These are phyloP conservation scores for Cairina moschata DNA, from an alignment of 2,113 vertebrate species.

Conservation along the genomic window DNA sequence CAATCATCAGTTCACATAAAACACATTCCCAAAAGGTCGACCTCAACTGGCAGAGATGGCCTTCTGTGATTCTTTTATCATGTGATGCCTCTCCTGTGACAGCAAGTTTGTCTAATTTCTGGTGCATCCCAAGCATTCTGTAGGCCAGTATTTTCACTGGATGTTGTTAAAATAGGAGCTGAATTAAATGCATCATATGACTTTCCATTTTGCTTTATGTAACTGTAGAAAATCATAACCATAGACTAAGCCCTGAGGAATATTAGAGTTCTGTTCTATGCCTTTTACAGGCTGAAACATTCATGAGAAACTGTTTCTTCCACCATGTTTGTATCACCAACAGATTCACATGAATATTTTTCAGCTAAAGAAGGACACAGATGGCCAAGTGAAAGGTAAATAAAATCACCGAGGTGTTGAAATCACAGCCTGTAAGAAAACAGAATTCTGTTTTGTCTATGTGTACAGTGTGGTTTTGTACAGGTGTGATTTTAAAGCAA, in stretches of 20 bases:
- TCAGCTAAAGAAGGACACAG: not conserved
- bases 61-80: not conserved
- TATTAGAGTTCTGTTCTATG: not conserved
- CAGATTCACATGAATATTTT: not conserved
- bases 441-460: not conserved
- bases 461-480: not conserved
- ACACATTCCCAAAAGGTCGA: not conserved
- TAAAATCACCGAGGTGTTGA: not conserved
- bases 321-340: not conserved
- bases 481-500: conserved; percentile 22
- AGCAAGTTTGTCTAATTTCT: not conserved
- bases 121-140: not conserved
- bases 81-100: not conserved
- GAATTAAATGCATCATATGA: not conserved
- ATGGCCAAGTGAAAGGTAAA: not conserved
- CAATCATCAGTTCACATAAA: not conserved
- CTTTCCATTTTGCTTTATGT: not conserved
- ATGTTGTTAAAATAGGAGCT: not conserved
- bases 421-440: not conserved
- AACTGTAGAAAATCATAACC: not conserved
- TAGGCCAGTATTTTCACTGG: not conserved
- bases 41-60: not conserved
- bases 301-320: not conserved
- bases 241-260: not conserved
- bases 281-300: not conserved